Base-by-base conservation (phyloP, 2,797 vertebrate genomes). In the Enteromius thamalakanensis region DNA sequence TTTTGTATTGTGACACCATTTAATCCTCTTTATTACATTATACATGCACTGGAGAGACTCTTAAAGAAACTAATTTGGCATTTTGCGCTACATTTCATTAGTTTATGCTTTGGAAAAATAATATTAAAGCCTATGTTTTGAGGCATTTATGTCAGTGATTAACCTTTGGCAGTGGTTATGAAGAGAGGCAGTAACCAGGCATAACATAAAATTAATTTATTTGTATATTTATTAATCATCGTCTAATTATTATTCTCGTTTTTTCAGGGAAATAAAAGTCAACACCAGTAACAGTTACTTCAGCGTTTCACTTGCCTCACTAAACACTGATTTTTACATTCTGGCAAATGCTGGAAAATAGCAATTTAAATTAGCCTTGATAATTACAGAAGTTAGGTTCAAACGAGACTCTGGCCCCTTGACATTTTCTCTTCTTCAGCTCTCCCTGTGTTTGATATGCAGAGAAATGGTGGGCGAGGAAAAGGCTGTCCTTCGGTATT, bases 391-490 rank as follows among this genome's bases (percentile, higher is more conserved):
- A 79, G 67, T 72, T 47, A 49, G 29, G 45, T 72, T 72, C 51
- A 72, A 71, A 84, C 17, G 42, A 85, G 49, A 45, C 2, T 87
- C 78, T 84, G n/a, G 68, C 53, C 67, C 76, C 72, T 82, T 84
- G 72, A 77, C 55, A 11, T 29, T 84, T 37, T 80, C 53, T 40
- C 64, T 42, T 70, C 71, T 65, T 2, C 32, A 78, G 29, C 82
- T 78, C 42, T 79, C 71, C 58, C 65, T 70, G 80, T 83, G 62
- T 79, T 64, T 87, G 82, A 84, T 79, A 72, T 72, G 76, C 53
- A 51, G 76, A 53, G 10, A 65, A 75, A 74, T 53, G 32, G 60
- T 42, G 71, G 45, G 55, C n/a, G 45, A 81, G 55, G 40, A 78
- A 74, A 49, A 62, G 80, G 70, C 58, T 40, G 32, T 74, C 60